Percentiles rank a stretch among this genome's conserved stretches.
Evolutionary conservation across 2,888 invertebrate species (phyloP).

Genomic region (Lottia gigantea): DNA sequence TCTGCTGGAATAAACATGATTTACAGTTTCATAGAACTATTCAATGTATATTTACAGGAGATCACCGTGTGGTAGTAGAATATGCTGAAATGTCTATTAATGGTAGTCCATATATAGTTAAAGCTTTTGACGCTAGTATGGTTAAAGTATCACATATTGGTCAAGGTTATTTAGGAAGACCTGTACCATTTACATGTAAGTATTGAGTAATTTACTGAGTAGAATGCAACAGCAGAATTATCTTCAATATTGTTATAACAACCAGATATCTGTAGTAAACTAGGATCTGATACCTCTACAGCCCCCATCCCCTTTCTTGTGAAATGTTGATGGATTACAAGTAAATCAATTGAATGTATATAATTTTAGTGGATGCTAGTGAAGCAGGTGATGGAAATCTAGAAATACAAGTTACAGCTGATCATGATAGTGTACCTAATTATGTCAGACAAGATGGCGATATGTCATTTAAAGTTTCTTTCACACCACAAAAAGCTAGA

Average conservation of each 20-base stretch:
- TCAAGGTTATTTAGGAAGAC: slow-evolving; percentile 86
- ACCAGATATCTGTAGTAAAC: neutral
- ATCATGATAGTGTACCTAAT: slow-evolving; percentile 96
- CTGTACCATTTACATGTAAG: slow-evolving; percentile 94
- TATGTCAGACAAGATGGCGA: slow-evolving; percentile 98
- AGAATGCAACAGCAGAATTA: no score
- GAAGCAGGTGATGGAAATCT: slow-evolving; percentile 96
- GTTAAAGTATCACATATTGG: slow-evolving; percentile 89
- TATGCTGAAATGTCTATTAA: slow-evolving; percentile 64
- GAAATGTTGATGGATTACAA: neutral
- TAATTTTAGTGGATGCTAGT: slow-evolving; percentile 86
- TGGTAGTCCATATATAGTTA: slow-evolving; percentile 95
- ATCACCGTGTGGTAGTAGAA: slow-evolving; percentile 71
- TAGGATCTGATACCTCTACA: neutral
- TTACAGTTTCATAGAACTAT: no score
- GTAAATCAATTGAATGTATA: neutral
- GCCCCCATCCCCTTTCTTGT: neutral
- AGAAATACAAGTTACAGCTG: slow-evolving; percentile 97
- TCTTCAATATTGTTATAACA: no score
- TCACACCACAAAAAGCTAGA: slow-evolving; percentile 94
- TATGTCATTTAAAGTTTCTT: slow-evolving; percentile 94
- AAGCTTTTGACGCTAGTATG: slow-evolving; percentile 75
- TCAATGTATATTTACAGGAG: slow-evolving; percentile 63
- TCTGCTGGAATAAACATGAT: no score
- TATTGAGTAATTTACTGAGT: no score